Evolutionary conservation across 2,113 vertebrate genomes (phyloP).

Genomic region (Piaya cayana): DNA sequence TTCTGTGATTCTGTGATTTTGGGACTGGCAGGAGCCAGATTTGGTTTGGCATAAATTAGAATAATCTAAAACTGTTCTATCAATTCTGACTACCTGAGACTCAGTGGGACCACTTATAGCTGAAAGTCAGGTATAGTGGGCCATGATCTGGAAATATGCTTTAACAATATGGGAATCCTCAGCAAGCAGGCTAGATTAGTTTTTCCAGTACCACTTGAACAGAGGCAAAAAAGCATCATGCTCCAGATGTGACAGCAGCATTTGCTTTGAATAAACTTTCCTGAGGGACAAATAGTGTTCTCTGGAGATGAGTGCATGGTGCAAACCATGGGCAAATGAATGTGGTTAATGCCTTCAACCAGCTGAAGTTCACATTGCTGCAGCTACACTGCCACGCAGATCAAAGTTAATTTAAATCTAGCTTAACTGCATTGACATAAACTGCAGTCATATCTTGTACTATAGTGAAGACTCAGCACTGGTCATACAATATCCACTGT

Average conservation of each 20-base stretch:
- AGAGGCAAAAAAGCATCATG: background rate
- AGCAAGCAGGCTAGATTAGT: background rate
- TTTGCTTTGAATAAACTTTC: background rate
- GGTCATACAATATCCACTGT: background rate
- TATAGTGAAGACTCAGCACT: background rate
- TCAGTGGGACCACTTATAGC: background rate
- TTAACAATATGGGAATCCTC: background rate
- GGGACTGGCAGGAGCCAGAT: background rate
- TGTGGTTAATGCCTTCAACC: background rate
- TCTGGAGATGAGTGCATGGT: background rate
- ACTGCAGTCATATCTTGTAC: background rate
- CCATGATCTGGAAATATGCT: background rate
- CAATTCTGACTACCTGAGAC: background rate
- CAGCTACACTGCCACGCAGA: background rate
- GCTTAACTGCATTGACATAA: background rate
- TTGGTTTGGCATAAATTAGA: background rate
- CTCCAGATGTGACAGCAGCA: background rate
- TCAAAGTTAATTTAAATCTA: background rate
- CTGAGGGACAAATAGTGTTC: background rate
- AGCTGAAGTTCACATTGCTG: background rate
- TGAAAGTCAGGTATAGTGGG: background rate
- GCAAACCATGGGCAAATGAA: background rate
- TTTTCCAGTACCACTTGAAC: background rate
- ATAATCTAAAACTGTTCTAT: background rate
- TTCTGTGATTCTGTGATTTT: background rate